A percentile compares a stretch with the other conserved stretches of the same genome.
Evolutionary conservation across 2,113 vertebrate species (phyloP).

Genomic region (Hemibagrus wyckioides): DNA sequence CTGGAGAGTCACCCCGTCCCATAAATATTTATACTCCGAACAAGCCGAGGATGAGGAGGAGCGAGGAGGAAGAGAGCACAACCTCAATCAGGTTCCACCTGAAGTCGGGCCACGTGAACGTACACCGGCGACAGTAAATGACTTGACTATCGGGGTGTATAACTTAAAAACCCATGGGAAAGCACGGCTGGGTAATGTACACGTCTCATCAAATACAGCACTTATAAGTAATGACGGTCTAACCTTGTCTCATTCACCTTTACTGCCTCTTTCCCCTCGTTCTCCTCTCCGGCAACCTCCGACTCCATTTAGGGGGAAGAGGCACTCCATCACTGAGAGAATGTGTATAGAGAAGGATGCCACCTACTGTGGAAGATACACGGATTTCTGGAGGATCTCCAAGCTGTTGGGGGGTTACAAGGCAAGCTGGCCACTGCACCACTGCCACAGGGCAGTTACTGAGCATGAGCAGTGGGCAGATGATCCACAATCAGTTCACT

Average conservation of each 20-base stretch:
- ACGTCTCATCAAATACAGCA: background rate
- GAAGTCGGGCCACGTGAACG: constrained; percentile 38
- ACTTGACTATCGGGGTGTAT: constrained; percentile 42
- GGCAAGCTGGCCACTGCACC: constrained; percentile 38
- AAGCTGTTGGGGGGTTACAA: constrained; percentile 6
- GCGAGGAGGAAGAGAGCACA: constrained; percentile 44
- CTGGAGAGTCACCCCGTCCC: constrained; percentile 76
- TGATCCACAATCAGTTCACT: constrained; percentile 21
- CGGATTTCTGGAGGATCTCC: constrained; percentile 53
- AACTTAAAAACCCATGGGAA: constrained; percentile 19
- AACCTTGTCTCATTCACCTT: constrained; percentile 43
- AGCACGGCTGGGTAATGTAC: background rate
- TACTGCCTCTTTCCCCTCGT: background rate
- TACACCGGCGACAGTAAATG: constrained; percentile 23
- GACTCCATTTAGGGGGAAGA: constrained; percentile 21
- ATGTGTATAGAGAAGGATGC: constrained; percentile 24
- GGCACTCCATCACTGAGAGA: constrained; percentile 45
- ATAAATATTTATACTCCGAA: constrained; percentile 76
- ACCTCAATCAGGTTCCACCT: constrained; percentile 63
- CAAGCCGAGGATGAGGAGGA: constrained; percentile 36
- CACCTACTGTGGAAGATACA: constrained; percentile 46
- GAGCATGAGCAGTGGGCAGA: constrained; percentile 13
- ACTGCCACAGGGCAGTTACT: constrained; percentile 28
- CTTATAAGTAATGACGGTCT: background rate
- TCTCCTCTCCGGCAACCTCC: constrained; percentile 19